Evolutionary conservation across 1,140 invertebrate genomes (phyloP), one percentile per base, ranked within the genome.

Genomic region (Drosophila hydei): DNA sequence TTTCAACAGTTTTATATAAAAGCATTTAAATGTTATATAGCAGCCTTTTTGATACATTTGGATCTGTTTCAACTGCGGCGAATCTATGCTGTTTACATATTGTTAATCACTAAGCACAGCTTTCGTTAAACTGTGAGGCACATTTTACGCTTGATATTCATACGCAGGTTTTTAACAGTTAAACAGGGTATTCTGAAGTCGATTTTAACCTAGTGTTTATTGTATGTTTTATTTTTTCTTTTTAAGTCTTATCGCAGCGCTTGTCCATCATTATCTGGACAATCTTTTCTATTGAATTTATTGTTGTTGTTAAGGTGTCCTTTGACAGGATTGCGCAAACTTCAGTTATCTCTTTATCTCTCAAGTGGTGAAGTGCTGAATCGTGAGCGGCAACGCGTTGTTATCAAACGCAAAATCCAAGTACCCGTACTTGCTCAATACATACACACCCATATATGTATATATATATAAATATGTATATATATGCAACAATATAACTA

Each of bases 271-370:
- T 56, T 56, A 56, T 56, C 30, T 36, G 2, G n/a, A 9, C 21
- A 14, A 1, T 18, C 16, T 42, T 23, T 23, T 2, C 11, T 9
- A 16, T 23, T n/a, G 19, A 5, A 4, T 11, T 11, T 6, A 16
- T 50, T 18, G 8, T 51, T 30, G 30, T 30, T 3, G 8, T 51
- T 16, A 11, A 8, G 14, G 4, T 25, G 45, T 51, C 48, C 48
- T 38, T 42, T 42, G 12, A 30, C 42, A 62, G 36, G 48, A 64
- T 58, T 56, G 23, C n/a, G 12, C 36, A 33, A 58, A 45, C 5
- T 33, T 55, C 45, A 36, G 48, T 64, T 50, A 27, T 36, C 16
- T 50, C 21, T 47, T 72, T 72, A 67, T 72, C 62, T 69, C 52
- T 67, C 69, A 38, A 65, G 61, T 56, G 30, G 14, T 23, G 30